These are phyloP conservation scores for Patella caerulea DNA, from an alignment of 2,888 invertebrate species.

Conservation along the genomic window DNA sequence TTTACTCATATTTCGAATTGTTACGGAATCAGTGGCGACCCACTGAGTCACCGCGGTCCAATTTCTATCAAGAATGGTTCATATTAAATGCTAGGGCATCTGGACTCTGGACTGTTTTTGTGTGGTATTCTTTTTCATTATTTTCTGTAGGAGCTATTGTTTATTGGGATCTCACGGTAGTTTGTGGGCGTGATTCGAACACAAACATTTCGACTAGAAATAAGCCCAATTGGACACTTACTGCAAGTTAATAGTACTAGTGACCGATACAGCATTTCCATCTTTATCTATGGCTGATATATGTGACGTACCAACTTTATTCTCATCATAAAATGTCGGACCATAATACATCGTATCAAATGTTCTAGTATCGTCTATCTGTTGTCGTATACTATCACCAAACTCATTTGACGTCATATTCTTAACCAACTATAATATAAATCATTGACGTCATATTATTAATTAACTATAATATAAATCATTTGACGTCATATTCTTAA, in stretches of 20 bases:
- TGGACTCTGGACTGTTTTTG: too few relatives aligned
- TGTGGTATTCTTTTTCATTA: too few relatives aligned
- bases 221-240: conserved; percentile 74
- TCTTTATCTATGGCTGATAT: conserved; percentile 86
- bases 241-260: conserved; percentile 90
- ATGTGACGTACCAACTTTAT: conserved; percentile 88
- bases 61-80: too few relatives aligned
- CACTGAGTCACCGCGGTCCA: too few relatives aligned
- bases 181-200: too few relatives aligned
- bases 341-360: conserved; percentile 61
- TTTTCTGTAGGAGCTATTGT: too few relatives aligned
- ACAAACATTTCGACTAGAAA: too few relatives aligned
- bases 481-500: conserved; percentile 61
- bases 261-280: conserved; percentile 93
- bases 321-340: conserved; percentile 71
- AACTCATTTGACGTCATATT: conserved; percentile 62
- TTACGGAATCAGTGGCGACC: too few relatives aligned
- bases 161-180: too few relatives aligned
- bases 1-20: too few relatives aligned
- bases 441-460: conserved; percentile 57
- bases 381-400: conserved; percentile 50
- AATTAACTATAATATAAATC: conserved; percentile 48
- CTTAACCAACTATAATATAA: conserved; percentile 48
- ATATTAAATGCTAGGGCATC: too few relatives aligned
- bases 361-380: conserved; percentile 62